Evolutionary conservation across 2,888 invertebrate species (phyloP).

Genomic region (Drosophila aldrichi): DNA sequence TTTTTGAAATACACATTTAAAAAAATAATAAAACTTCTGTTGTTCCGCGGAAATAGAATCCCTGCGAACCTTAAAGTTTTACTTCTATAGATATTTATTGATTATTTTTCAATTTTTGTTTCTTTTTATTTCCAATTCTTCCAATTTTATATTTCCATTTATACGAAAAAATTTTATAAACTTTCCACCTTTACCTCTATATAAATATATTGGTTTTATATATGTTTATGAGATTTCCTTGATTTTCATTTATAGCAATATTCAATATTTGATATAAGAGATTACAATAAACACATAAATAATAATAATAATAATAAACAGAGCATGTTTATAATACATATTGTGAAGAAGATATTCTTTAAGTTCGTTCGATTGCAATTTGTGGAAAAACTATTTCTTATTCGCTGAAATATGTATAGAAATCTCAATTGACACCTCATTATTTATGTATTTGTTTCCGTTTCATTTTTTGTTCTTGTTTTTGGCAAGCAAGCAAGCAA

Average conservation of each 20-base stretch:
- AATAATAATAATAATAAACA: not conserved
- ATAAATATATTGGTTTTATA: conserved; percentile 1
- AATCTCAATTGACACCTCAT: not conserved
- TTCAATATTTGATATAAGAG: conserved; percentile 10
- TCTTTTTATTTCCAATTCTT: conserved; percentile 28
- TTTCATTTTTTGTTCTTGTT: not conserved
- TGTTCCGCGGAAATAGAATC: not conserved
- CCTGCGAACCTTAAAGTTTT: not conserved
- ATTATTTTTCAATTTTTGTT: conserved; percentile 12
- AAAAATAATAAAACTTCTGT: not conserved
- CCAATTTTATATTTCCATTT: conserved; percentile 17
- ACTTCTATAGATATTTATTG: no score
- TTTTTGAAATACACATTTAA: not conserved
- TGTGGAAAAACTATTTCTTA: conserved; percentile 1
- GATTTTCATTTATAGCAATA: conserved; percentile 6
- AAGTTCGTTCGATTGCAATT: conserved; percentile 9
- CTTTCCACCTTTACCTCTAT: conserved; percentile 14
- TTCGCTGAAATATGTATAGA: not conserved
- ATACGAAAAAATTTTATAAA: conserved; percentile 23
- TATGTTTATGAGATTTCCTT: conserved; percentile 38
- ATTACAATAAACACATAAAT: conserved; percentile 21
- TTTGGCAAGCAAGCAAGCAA: conserved; percentile 6
- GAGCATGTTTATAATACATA: conserved; percentile 13
- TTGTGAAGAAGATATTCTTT: conserved; percentile 4
- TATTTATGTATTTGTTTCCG: not conserved